A percentile compares a stretch with the other conserved stretches of the same genome.
Evolutionary conservation across 2,113 vertebrate species (phyloP).

Genomic region (Mus musculus): DNA sequence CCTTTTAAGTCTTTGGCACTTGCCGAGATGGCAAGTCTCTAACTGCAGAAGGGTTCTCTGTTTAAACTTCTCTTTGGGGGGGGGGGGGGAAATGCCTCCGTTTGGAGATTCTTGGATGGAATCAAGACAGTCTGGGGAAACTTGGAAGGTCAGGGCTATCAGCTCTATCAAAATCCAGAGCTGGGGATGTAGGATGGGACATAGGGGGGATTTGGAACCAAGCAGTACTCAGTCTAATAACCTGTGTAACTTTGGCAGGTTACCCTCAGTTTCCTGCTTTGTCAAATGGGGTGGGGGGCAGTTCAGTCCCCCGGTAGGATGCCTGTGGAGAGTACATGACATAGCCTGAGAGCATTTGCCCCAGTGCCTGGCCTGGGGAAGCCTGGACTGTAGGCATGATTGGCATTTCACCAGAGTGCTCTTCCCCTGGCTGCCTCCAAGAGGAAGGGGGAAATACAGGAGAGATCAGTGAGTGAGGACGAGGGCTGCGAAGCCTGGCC

Average conservation of each 20-base stretch:
- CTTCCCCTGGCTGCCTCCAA: neutral
- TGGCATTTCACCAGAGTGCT: neutral
- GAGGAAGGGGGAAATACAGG: neutral
- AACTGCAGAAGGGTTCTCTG: neutral
- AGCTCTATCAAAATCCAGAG: neutral
- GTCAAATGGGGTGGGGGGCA: neutral
- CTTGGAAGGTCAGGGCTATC: neutral
- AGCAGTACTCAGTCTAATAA: neutral
- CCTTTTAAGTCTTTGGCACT: neutral
- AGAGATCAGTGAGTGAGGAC: neutral
- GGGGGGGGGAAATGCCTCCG: conserved; percentile 16
- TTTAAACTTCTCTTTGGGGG: conserved; percentile 27
- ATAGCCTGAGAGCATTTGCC: neutral
- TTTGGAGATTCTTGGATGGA: neutral
- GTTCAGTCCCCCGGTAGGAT: neutral
- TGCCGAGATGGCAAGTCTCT: neutral
- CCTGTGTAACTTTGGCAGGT: neutral
- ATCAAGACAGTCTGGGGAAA: neutral
- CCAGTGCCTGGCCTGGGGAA: neutral
- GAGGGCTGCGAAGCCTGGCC: neutral
- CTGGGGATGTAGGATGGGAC: no score
- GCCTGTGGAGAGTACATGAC: neutral
- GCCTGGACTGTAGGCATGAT: neutral
- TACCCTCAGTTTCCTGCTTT: neutral
- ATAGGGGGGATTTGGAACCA: neutral